A percentile compares a stretch with the other conserved stretches of the same genome.
These are phyloP conservation scores for Nomada hirtipes DNA, from an alignment of 2,888 invertebrate species.

Conservation along the genomic window DNA sequence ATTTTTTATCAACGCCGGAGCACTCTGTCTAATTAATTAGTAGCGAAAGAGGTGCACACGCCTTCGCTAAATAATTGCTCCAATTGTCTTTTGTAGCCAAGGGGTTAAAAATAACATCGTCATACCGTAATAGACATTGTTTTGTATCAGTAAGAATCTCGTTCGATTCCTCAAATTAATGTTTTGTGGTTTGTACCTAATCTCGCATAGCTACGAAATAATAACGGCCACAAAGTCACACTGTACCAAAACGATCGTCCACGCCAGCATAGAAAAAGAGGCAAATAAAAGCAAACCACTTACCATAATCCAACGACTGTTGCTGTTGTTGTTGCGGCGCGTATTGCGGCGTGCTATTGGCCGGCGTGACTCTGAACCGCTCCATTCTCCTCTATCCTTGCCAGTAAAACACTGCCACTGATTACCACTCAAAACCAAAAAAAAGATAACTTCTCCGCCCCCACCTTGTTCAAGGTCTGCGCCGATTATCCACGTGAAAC, in stretches of 20 bases:
- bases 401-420: slow-evolving; percentile 4
- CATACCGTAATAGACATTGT: no score
- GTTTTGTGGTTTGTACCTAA: no score
- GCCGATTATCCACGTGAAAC: background rate
- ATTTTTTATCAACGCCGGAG: no score
- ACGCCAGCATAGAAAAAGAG: background rate
- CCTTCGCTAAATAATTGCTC: no score
- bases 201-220: no score
- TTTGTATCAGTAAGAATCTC: no score
- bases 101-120: no score
- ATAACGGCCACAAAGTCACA: no score
- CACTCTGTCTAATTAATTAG: no score
- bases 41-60: no score
- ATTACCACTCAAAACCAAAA: slow-evolving; percentile 10
- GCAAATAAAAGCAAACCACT: slow-evolving; percentile 50
- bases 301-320: slow-evolving; percentile 74
- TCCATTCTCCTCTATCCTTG: slow-evolving; percentile 65
- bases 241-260: background rate
- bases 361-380: slow-evolving; percentile 80
- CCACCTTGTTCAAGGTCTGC: background rate
- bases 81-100: no score
- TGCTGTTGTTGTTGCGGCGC: slow-evolving; percentile 53
- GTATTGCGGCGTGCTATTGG: slow-evolving; percentile 71
- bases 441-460: background rate
- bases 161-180: no score